Conservation (phyloP, 1,140 invertebrate species). For the Cyclargus thomasi region DNA sequence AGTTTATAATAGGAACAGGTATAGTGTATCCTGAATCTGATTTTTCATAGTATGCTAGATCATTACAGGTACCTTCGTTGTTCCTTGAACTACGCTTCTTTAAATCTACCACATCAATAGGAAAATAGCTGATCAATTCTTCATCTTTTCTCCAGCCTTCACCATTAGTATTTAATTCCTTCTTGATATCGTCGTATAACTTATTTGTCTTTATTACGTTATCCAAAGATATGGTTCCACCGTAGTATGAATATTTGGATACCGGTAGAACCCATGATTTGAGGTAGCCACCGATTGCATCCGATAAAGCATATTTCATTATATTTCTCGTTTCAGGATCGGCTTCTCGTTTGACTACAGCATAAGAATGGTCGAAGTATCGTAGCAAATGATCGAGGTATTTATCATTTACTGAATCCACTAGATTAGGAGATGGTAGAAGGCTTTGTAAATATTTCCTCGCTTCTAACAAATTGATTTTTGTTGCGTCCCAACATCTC, state of each 20-base stretch:
- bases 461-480: conserved; percentile 41
- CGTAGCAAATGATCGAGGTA: conserved; percentile 39
- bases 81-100: conserved; percentile 26
- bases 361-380: conserved; percentile 44
- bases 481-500: conserved; percentile 34
- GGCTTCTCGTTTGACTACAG: conserved; percentile 34
- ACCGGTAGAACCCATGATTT: conserved; percentile 53
- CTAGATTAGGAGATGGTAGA: conserved; percentile 36
- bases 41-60: conserved; percentile 48
- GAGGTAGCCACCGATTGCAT: conserved; percentile 53
- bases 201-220: conserved; percentile 42
- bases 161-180: conserved; percentile 45
- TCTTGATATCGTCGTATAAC: conserved; percentile 46
- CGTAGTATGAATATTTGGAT: conserved; percentile 53
- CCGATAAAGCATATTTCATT: conserved; percentile 48
- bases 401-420: conserved; percentile 37
- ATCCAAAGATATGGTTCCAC: conserved; percentile 42
- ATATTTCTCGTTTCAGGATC: conserved; percentile 32
- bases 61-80: conserved; percentile 37
- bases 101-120: conserved; percentile 37
- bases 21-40: conserved; percentile 38
- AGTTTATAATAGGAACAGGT: conserved; percentile 49
- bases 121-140: conserved; percentile 37
- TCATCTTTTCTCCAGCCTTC: conserved; percentile 37
- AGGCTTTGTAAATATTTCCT: conserved; percentile 45